Base-by-base conservation (phyloP, 2,113 vertebrate genomes). In the Sylvia atricapilla region DNA sequence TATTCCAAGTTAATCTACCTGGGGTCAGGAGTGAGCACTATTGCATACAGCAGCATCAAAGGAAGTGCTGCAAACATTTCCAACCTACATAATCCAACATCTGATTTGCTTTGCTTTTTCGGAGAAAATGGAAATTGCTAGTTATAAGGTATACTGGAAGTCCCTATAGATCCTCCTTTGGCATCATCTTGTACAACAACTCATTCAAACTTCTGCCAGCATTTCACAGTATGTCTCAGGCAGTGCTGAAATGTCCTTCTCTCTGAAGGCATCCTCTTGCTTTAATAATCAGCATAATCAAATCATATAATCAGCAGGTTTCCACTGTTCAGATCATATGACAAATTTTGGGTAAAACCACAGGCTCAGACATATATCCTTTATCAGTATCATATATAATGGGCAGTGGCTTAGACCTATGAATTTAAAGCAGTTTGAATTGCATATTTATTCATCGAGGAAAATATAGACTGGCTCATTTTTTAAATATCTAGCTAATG, bases 301-400 rank as follows among this genome's bases (percentile, higher is more conserved):
- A 63, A 63, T 43, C 43, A 43, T 35, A 41, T 1, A 39, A 50
- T 30, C 50, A 81, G 15, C 33, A 60, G 10, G 14, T 24, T 78
- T 75, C 59, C 6, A 12, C 56, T 91, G 76, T n/a, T 79, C 37
- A 66, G 79, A 15, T 58, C 0, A 0, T 43, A n/a, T 0, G 1
- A 83, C 37, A 76, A 76, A 18, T 73, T 77, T 75, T 1, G 2
- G 15, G 33, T 67, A 55, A 68, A 84, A 53, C 41, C 70, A 52
- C 28, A 53, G 43, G 11, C 17, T 74, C n/a, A 55, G 41, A 41
- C 12, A 23, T 39, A 37, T 4, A 8, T 76, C 23, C 33, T 92
- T 77, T 69, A 43, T 28, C n/a, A 33, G 25, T 56, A 60, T 59
- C 59, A 20, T 24, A 24, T 28, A 33, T 43, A 83, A 90, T 92